Percentiles rank a stretch among this genome's conserved stretches.
Conservation (phyloP, 2,113 vertebrate species). For the Hystrix brachyura region DNA sequence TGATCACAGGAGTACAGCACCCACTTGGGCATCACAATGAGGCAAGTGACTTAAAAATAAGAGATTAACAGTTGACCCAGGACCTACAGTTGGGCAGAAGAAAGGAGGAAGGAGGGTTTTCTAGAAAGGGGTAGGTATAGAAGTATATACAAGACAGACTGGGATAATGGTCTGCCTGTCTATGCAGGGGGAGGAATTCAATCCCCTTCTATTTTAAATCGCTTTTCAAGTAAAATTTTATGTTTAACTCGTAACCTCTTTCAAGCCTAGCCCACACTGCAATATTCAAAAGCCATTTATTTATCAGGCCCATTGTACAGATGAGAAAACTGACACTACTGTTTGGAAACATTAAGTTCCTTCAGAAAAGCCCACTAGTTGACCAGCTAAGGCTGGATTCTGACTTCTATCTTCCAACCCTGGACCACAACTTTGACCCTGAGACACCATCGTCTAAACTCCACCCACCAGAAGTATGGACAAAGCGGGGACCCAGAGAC, state of each 20-base stretch:
- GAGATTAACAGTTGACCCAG: background rate
- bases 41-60: too few species aligned
- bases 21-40: background rate
- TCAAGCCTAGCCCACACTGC: background rate
- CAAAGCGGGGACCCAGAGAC: background rate
- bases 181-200: background rate
- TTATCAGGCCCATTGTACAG: background rate
- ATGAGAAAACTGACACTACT: background rate
- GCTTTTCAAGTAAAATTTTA: slow-evolving; percentile 21
- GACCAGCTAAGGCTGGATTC: background rate
- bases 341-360: background rate
- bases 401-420: background rate
- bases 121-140: background rate
- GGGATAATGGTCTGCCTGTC: background rate
- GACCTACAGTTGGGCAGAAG: background rate
- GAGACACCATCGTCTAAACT: background rate
- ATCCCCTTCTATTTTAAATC: background rate
- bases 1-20: background rate
- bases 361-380: background rate
- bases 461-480: background rate
- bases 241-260: background rate
- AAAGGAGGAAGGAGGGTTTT: background rate
- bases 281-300: background rate
- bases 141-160: background rate
- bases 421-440: background rate